Base-by-base conservation (phyloP, 23 tunicate genomes). In the Styela clava region DNA sequence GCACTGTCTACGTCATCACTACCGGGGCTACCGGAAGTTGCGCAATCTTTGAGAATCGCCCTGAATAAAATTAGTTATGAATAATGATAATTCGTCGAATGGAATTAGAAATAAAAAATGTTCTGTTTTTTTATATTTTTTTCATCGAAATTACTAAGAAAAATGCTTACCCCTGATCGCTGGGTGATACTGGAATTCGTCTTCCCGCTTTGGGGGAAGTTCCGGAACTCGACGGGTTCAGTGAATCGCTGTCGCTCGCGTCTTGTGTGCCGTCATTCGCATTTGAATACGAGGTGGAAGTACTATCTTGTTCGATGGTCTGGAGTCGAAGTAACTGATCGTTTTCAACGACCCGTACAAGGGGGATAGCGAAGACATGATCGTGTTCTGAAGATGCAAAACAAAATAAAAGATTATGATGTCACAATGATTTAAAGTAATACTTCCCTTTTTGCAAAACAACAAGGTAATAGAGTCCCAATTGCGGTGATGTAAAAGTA, bases 311-410 rank as follows among this genome's bases (percentile, higher is more conserved):
- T 29, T 44, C 63, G 33, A 44, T 44, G 26, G 81, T 93, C 74
- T 93, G 98, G 12, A 93, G 84, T 2, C 98, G 89, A 12, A 93
- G 86, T 1, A 93, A 86, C 65, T 93, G 98, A 81, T 93, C 98
- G 85, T 93, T 93, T 64, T 93, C 98, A 28, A 93, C 98, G 0
- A 93, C 98, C 22, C 86, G 64, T 7, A 82, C 85, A n/a, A 93
- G 84, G 1, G 98, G 98, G 62, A 93, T 93, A 23, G 91, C 92
- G 44, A 93, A 93, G 32, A 93, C 98, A 56, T 79, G 98, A 69
- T 93, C 98, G 20, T n/a, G 61, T 22, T 44, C 86, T 87, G 79
- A 27, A n/a, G 22, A 52, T 74, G 31, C 18, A 29, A 3, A 30
- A 69, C 22, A 20, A 69, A 18, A 24, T 16, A 20, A 16, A n/a